Evolutionary conservation across 2,888 invertebrate genomes (phyloP).

Genomic region (Phyllotreta striolata): DNA sequence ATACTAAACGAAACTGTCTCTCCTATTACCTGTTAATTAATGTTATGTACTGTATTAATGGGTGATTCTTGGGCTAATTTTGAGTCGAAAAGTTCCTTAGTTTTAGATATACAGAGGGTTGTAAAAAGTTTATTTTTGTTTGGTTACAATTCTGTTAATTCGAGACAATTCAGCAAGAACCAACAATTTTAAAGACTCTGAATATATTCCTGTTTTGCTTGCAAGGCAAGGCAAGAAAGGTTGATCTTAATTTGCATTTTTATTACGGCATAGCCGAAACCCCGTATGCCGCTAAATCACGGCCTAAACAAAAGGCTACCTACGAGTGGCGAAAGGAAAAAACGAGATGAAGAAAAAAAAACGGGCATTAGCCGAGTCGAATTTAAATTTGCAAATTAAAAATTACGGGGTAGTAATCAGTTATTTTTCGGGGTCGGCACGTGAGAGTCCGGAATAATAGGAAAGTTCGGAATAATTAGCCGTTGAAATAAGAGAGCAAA

Average conservation of each 20-base stretch:
- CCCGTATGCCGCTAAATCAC: conserved; percentile 50
- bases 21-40: too few relatives aligned
- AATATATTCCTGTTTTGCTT: not conserved
- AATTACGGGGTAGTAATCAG: conserved; percentile 35
- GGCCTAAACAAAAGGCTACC: conserved; percentile 54
- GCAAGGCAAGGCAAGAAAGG: conserved; percentile 17
- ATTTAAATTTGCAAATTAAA: conserved; percentile 55
- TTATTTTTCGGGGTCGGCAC: too few relatives aligned
- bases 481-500: too few relatives aligned
- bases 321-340: conserved; percentile 48
- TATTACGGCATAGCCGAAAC: conserved; percentile 52
- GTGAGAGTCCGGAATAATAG: too few relatives aligned
- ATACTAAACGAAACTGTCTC: too few relatives aligned
- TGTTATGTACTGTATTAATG: too few relatives aligned
- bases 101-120: too few relatives aligned
- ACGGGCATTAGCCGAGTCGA: conserved; percentile 57
- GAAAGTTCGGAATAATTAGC: too few relatives aligned
- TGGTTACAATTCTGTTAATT: too few relatives aligned
- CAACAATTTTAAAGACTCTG: not conserved
- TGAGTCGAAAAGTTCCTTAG: too few relatives aligned
- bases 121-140: too few relatives aligned
- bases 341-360: conserved; percentile 45
- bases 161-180: conserved; percentile 1
- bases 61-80: too few relatives aligned
- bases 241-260: conserved; percentile 55